Conservation (phyloP, 2,113 vertebrate genomes). For the Pelecanoides urinatrix region DNA sequence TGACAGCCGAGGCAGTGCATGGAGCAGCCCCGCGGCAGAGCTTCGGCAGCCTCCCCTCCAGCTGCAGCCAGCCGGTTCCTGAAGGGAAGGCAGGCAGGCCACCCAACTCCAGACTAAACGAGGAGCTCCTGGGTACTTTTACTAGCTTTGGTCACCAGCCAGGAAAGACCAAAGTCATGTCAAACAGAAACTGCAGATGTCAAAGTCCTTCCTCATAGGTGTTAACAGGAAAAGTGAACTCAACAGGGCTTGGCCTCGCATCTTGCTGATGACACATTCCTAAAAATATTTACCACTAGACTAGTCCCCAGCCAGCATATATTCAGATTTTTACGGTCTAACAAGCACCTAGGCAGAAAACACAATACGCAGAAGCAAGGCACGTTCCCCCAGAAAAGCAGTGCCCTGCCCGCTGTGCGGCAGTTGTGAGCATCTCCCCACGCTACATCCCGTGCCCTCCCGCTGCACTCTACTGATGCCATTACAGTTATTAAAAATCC, state of each 20-base stretch:
- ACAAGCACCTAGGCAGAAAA: not conserved
- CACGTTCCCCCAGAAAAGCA: not conserved
- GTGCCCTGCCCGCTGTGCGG: too few relatives aligned
- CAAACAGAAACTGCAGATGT: not conserved
- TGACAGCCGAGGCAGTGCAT: rapidly evolving
- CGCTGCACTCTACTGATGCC: rapidly evolving
- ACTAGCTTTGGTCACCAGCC: not conserved
- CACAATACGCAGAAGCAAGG: not conserved
- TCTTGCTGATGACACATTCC: not conserved
- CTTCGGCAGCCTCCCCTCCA: not conserved
- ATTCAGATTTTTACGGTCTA: not conserved
- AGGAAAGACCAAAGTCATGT: not conserved
- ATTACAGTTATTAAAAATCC: not conserved
- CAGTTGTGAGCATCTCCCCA: not conserved
- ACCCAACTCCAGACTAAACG: rapidly evolving
- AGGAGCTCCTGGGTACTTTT: not conserved
- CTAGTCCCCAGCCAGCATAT: not conserved
- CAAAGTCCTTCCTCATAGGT: not conserved
- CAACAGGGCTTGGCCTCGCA: rapidly evolving
- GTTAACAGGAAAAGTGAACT: not conserved
- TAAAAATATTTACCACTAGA: not conserved
- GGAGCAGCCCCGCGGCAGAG: not conserved
- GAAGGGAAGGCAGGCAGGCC: not conserved
- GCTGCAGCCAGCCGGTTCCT: not conserved
- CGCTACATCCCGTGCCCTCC: not conserved